Conservation (phyloP, 2,797 vertebrate species). For the Chelon labrosus region DNA sequence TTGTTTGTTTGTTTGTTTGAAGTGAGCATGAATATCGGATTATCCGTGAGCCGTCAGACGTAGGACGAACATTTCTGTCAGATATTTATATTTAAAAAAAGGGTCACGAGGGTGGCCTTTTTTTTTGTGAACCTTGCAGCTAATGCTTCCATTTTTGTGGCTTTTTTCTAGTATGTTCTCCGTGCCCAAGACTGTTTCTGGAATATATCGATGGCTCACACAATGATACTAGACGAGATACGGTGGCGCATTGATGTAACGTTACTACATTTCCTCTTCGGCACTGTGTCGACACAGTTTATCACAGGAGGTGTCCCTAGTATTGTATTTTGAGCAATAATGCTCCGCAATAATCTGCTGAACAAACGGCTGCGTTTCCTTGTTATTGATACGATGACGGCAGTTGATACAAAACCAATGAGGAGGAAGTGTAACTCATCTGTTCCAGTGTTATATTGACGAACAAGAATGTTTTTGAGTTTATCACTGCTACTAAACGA, state of each 20-base stretch:
- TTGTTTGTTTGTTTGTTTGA: slow-evolving; percentile 17
- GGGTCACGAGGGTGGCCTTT: neutral
- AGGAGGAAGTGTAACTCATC: slow-evolving; percentile 6
- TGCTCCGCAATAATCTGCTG: slow-evolving; percentile 69
- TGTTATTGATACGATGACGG: slow-evolving; percentile 10
- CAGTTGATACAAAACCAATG: slow-evolving; percentile 13
- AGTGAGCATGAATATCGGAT: slow-evolving; percentile 24
- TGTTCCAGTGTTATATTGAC: slow-evolving; percentile 24
- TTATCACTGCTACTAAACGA: slow-evolving; percentile 24
- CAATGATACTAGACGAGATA: slow-evolving; percentile 29
- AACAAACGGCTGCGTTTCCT: slow-evolving; percentile 37
- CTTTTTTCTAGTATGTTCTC: slow-evolving; percentile 44
- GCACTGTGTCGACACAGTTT: slow-evolving; percentile 26
- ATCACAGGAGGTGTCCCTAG: slow-evolving; percentile 43
- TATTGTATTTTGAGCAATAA: slow-evolving; percentile 74
- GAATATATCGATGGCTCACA: slow-evolving; percentile 47
- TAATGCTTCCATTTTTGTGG: slow-evolving; percentile 67
- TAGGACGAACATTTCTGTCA: slow-evolving; percentile 40
- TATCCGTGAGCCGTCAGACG: slow-evolving; percentile 33
- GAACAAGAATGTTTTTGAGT: slow-evolving; percentile 15
- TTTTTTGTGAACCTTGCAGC: slow-evolving; percentile 65
- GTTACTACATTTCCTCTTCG: slow-evolving; percentile 43
- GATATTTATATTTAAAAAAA: slow-evolving; percentile 44
- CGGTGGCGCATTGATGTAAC: slow-evolving; percentile 31
- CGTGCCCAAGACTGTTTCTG: slow-evolving; percentile 63